These are phyloP conservation scores for Lysandra bellargus DNA, from an alignment of 2,888 invertebrate species.

Conservation along the genomic window DNA sequence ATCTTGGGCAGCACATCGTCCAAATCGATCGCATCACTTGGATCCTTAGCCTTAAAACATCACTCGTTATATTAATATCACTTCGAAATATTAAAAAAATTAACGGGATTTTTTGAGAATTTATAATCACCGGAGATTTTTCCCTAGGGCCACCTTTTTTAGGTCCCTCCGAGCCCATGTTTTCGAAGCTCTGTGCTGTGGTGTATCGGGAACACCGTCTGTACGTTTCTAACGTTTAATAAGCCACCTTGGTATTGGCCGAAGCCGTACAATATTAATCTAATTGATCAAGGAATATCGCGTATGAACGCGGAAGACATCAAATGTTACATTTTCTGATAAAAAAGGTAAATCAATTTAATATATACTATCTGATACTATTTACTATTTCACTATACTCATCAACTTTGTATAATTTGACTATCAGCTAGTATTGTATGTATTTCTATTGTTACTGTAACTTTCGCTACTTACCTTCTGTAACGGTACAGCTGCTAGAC, in stretches of 20 bases:
- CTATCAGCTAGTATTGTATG: too few relatives aligned
- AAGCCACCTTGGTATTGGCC: conserved; percentile 55
- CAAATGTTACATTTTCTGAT: conserved; percentile 35
- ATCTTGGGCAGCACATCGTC: conserved; percentile 92
- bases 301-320: conserved; percentile 41
- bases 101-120: conserved; percentile 8
- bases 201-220: conserved; percentile 41
- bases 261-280: conserved; percentile 73
- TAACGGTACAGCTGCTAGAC: too few relatives aligned
- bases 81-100: conserved; percentile 34
- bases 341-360: conserved; percentile 1
- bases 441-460: too few relatives aligned
- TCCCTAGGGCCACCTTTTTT: conserved; percentile 52
- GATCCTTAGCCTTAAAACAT: conserved; percentile 62
- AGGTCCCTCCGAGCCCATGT: conserved; percentile 38
- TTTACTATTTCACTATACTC: background rate
- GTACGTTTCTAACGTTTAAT: conserved; percentile 52
- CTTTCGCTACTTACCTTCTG: too few relatives aligned
- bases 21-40: conserved; percentile 83
- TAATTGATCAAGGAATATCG: conserved; percentile 65
- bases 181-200: conserved; percentile 29
- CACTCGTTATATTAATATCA: conserved; percentile 25
- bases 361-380: background rate
- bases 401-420: too few relatives aligned
- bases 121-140: conserved; percentile 52